A percentile compares a stretch with the other conserved stretches of the same genome.
Evolutionary conservation across 2,113 vertebrate genomes (phyloP).

Genomic region (Planiliza haematocheilus): DNA sequence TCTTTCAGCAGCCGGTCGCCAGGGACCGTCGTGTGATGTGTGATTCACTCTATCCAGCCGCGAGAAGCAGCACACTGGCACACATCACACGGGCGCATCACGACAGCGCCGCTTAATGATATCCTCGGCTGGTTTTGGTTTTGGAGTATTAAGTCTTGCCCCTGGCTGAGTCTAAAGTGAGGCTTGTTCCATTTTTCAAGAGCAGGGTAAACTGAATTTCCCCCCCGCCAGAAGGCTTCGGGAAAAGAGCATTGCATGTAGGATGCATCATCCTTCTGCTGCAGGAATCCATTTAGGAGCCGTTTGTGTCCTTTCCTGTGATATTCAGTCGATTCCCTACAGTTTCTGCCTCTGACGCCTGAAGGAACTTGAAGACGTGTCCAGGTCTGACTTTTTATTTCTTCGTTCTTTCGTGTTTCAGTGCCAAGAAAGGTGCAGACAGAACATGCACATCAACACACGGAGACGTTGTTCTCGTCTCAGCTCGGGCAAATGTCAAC

Average conservation of each 20-base stretch:
- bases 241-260: conserved; percentile 37
- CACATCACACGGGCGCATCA: conserved; percentile 45
- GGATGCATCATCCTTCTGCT: conserved; percentile 56
- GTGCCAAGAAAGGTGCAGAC: no score
- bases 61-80: conserved; percentile 18
- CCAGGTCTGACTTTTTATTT: background rate
- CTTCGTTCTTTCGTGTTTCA: no score
- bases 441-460: no score
- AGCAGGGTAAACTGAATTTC: conserved; percentile 48
- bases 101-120: conserved; percentile 32
- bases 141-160: conserved; percentile 52
- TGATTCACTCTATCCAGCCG: conserved; percentile 11
- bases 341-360: background rate
- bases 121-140: conserved; percentile 45
- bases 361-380: background rate
- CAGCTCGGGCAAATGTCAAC: conserved; percentile 23
- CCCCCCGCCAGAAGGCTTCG: conserved; percentile 37
- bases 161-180: conserved; percentile 54
- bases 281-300: conserved; percentile 35
- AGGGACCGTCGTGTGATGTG: conserved; percentile 18
- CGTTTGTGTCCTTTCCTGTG: conserved; percentile 9
- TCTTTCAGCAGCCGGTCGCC: conserved; percentile 10
- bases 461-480: background rate
- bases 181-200: conserved; percentile 62
- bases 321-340: background rate